These are phyloP conservation scores for Augiades crinisus DNA, from an alignment of 2,888 invertebrate species.

Conservation along the genomic window DNA sequence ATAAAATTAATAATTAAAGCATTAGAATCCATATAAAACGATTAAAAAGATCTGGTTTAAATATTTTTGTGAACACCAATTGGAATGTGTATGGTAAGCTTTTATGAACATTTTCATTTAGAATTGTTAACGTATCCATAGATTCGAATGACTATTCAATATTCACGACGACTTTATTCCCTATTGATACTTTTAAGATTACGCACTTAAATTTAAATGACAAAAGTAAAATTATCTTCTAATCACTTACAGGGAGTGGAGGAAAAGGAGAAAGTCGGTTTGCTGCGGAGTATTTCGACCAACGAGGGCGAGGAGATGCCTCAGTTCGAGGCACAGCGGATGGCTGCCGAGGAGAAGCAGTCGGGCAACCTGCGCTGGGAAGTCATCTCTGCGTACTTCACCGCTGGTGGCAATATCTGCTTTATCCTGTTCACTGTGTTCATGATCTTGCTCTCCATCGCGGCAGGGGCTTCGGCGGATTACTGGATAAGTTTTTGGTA, in stretches of 20 bases:
- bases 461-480: slow-evolving; percentile 83
- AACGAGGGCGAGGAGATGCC: slow-evolving; percentile 49
- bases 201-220: too few species aligned
- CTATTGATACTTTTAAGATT: too few species aligned
- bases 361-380: slow-evolving; percentile 66
- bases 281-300: slow-evolving; percentile 39
- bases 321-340: slow-evolving; percentile 64
- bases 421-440: slow-evolving; percentile 52
- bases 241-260: slow-evolving; percentile 43
- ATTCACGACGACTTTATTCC: too few species aligned
- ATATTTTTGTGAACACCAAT: too few species aligned
- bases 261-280: slow-evolving; percentile 42
- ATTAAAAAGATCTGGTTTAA: too few species aligned
- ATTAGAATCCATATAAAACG: too few species aligned
- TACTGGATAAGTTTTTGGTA: slow-evolving; percentile 87
- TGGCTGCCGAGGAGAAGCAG: slow-evolving; percentile 60
- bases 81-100: too few species aligned
- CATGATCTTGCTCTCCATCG: slow-evolving; percentile 75
- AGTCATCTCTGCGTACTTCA: slow-evolving; percentile 62
- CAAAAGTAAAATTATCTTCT: too few species aligned
- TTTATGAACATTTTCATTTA: too few species aligned
- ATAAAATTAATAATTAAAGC: too few species aligned
- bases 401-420: slow-evolving; percentile 55
- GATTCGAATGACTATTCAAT: too few species aligned
- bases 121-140: too few species aligned